phyloP scores from a whole-genome alignment of 2,888 invertebrate genomes.

The Ectobius pallidus region DNA sequence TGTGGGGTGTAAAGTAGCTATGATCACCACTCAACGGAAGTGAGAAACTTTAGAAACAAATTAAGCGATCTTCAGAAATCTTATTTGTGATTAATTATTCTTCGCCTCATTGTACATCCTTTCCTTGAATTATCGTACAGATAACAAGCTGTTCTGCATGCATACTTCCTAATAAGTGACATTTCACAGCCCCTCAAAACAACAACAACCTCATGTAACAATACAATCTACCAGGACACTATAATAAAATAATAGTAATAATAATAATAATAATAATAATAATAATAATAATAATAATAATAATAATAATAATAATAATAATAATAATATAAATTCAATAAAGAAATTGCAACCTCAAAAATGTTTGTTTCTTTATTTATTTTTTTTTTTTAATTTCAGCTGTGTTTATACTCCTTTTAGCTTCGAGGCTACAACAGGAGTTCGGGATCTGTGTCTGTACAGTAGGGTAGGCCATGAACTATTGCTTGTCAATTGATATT shows the following conservation, averaged over 20 bases:
- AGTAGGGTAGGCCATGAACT: no score
- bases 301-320: neutral
- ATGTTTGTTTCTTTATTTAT: no score
- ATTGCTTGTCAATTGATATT: no score
- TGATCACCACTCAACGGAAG: no score
- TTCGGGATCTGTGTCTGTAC: no score
- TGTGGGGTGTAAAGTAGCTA: no score
- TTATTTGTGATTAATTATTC: neutral
- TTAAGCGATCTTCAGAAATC: neutral
- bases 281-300: neutral
- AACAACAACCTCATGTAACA: neutral
- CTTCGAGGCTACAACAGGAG: no score
- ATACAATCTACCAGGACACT: neutral
- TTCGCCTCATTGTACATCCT: neutral
- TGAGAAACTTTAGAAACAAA: no score
- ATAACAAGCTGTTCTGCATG: neutral
- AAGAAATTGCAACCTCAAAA: neutral
- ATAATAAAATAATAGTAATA: neutral
- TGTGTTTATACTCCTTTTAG: no score
- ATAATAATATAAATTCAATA: neutral
- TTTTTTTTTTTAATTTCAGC: no score
- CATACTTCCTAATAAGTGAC: neutral
- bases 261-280: neutral
- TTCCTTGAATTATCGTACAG: neutral
- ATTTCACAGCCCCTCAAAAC: neutral